Evolutionary conservation across 2,888 invertebrate genomes (phyloP).

Genomic region (Bombyx huttoni): DNA sequence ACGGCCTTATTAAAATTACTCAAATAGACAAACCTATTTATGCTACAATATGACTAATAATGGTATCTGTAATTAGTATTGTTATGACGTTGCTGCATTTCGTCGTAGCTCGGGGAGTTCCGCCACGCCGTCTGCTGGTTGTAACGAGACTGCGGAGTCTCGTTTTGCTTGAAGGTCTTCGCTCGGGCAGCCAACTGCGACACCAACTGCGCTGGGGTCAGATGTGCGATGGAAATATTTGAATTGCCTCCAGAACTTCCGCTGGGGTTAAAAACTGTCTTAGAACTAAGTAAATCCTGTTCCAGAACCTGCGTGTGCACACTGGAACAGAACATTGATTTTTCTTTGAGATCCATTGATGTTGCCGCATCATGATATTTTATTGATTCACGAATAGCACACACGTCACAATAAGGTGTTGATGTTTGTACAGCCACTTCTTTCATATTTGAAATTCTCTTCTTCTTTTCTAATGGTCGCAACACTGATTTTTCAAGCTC

Average conservation of each 20-base stretch:
- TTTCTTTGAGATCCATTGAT: conserved; percentile 25
- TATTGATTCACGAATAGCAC: conserved; percentile 47
- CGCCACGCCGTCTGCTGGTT: conserved; percentile 26
- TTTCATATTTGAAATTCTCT: conserved; percentile 30
- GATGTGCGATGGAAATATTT: conserved; percentile 54
- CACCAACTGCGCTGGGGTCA: conserved; percentile 61
- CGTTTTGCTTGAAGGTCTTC: conserved; percentile 49
- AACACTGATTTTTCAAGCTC: conserved; percentile 38
- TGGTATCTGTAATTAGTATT: conserved; percentile 32
- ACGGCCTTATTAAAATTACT: too few relatives aligned
- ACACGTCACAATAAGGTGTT: conserved; percentile 48
- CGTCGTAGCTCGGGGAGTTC: conserved; percentile 21
- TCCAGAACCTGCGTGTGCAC: conserved; percentile 60
- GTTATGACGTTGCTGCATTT: conserved; percentile 26
- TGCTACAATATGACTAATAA: not conserved
- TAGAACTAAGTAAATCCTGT: conserved; percentile 50
- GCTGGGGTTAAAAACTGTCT: conserved; percentile 47
- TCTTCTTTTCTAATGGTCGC: conserved; percentile 18
- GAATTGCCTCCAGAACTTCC: conserved; percentile 41
- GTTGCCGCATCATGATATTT: conserved; percentile 26
- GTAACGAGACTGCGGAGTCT: conserved; percentile 15
- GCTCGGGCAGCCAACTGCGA: conserved; percentile 60
- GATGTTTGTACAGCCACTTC: conserved; percentile 53
- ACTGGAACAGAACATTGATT: conserved; percentile 28
- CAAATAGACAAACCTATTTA: too few relatives aligned